Percentiles rank a stretch among this genome's conserved stretches.
These are phyloP conservation scores for Spisula subtruncata DNA, from an alignment of 2,888 invertebrate species.

Conservation along the genomic window DNA sequence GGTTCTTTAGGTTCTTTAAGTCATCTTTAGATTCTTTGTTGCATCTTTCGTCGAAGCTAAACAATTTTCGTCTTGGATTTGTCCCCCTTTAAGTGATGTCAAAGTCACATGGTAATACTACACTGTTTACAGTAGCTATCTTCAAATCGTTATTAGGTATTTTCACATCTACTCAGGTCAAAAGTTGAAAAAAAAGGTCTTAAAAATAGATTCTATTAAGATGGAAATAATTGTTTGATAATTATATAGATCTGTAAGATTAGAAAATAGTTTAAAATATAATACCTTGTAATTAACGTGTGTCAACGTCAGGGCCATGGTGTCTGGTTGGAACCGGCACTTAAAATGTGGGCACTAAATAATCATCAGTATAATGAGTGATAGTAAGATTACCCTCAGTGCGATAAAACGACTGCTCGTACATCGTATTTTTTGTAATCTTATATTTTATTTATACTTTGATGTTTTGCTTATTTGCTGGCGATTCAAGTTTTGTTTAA, in stretches of 20 bases:
- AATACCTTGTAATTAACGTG: neutral
- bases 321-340: neutral
- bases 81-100: too few relatives aligned
- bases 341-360: neutral
- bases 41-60: too few relatives aligned
- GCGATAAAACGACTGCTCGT: neutral
- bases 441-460: neutral
- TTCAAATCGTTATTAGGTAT: neutral
- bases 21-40: neutral
- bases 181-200: neutral
- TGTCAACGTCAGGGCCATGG: neutral
- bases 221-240: neutral
- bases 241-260: slow-evolving; percentile 2
- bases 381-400: neutral
- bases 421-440: neutral
- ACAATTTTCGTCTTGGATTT: too few relatives aligned
- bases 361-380: slow-evolving; percentile 2
- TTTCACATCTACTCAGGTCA: neutral
- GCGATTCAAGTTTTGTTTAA: neutral
- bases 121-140: neutral
- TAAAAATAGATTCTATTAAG: neutral
- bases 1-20: neutral
- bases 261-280: neutral
- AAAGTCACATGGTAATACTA: too few relatives aligned
- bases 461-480: neutral